Conservation (phyloP, 2,797 vertebrate species). For the Coracias cyanogaster region DNA sequence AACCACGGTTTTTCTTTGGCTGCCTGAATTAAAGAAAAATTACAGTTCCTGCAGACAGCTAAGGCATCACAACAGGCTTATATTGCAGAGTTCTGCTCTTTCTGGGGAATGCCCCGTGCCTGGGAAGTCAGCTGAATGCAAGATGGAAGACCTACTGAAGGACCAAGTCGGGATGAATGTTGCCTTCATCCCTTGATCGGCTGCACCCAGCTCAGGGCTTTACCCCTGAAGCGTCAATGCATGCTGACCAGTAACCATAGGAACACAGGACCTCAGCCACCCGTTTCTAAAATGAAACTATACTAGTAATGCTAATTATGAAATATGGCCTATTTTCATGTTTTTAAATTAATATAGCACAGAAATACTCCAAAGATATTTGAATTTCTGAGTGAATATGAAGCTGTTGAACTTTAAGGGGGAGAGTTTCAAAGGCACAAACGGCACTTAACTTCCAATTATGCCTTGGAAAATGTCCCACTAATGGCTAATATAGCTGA, state of each 20-base stretch:
- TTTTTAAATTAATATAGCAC: not conserved
- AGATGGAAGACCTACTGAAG: not conserved
- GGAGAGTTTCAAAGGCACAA: slow-evolving; percentile 52
- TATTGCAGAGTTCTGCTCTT: not conserved
- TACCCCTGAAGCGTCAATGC: not conserved
- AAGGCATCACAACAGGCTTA: not conserved
- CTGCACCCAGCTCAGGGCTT: not conserved
- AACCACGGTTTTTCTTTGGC: not conserved
- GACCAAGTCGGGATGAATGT: not conserved
- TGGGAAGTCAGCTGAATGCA: not conserved
- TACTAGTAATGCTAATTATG: not conserved
- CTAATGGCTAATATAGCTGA: slow-evolving; percentile 56
- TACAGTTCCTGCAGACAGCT: not conserved
- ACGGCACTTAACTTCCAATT: slow-evolving; percentile 58
- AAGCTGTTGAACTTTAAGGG: slow-evolving; percentile 50
- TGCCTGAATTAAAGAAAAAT: not conserved
- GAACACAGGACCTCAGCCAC: not conserved
- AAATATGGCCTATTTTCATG: not conserved
- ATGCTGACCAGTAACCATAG: not conserved
- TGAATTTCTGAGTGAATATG: not conserved
- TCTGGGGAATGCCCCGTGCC: not conserved
- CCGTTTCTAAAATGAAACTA: not conserved
- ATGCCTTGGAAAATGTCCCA: slow-evolving; percentile 42
- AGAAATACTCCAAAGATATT: not conserved
- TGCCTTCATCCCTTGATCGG: not conserved